Evolutionary conservation across 2,113 vertebrate species (phyloP).

Genomic region (Ammospiza caudacuta): DNA sequence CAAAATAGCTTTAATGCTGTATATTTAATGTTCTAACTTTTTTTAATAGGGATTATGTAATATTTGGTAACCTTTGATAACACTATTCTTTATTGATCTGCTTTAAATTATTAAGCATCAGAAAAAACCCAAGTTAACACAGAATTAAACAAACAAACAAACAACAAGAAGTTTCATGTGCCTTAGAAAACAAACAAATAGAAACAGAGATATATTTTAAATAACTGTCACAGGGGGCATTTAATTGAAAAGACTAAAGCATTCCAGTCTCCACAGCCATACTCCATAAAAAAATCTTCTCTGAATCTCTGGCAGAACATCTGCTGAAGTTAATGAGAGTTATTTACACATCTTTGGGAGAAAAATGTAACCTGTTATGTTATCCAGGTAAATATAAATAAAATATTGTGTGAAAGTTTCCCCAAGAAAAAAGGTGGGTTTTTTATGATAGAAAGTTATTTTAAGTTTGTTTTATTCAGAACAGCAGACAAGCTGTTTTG

Average conservation of each 20-base stretch:
- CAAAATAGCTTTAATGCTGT: background rate
- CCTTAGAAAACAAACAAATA: background rate
- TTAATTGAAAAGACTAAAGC: background rate
- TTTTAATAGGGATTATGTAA: background rate
- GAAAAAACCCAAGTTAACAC: background rate
- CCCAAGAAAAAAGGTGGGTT: background rate
- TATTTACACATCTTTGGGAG: background rate
- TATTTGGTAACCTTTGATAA: background rate
- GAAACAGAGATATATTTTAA: background rate
- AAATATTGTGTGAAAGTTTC: slow-evolving; percentile 12
- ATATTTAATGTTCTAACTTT: background rate
- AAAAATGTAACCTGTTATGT: background rate
- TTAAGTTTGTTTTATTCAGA: slow-evolving; percentile 46
- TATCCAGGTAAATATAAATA: background rate
- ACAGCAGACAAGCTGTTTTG: slow-evolving; percentile 59
- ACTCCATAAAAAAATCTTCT: background rate
- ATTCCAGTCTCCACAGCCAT: background rate
- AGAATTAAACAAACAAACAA: background rate
- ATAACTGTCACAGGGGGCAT: background rate
- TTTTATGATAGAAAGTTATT: slow-evolving; percentile 12
- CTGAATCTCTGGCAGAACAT: background rate
- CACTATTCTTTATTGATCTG: background rate
- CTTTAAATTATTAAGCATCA: background rate
- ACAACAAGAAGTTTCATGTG: background rate
- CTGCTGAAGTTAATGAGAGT: background rate